Evolutionary conservation across 2,797 vertebrate species (phyloP).

Genomic region (Dendrocincla tyrannina): DNA sequence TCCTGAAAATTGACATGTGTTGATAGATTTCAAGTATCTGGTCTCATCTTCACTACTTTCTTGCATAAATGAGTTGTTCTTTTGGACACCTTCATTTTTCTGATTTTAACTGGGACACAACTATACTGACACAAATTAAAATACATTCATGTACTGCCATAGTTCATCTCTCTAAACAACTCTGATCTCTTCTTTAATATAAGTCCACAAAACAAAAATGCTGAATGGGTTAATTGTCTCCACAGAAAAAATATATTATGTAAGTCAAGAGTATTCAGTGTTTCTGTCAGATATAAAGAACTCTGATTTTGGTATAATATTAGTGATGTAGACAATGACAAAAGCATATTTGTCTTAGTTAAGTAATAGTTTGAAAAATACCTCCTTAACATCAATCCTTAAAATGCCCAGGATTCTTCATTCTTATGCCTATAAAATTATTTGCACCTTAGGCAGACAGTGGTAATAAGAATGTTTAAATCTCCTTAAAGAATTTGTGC

Average conservation of each 20-base stretch:
- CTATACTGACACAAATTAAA: background rate
- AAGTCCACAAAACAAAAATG: background rate
- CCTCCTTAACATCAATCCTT: background rate
- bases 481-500: background rate
- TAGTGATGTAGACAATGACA: background rate
- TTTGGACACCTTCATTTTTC: background rate
- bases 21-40: background rate
- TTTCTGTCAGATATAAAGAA: background rate
- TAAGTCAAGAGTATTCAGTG: background rate
- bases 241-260: background rate
- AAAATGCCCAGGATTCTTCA: background rate
- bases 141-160: background rate
- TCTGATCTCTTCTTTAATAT: background rate
- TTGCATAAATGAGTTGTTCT: background rate
- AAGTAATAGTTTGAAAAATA: background rate
- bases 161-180: background rate
- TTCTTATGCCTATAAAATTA: background rate
- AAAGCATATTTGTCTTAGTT: background rate
- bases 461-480: background rate
- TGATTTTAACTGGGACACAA: background rate
- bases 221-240: background rate
- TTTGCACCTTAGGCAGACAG: background rate
- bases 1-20: background rate
- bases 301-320: background rate
- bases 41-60: background rate